These are phyloP conservation scores for Nannospalax galili DNA, from an alignment of 2,113 vertebrate species.

Conservation along the genomic window DNA sequence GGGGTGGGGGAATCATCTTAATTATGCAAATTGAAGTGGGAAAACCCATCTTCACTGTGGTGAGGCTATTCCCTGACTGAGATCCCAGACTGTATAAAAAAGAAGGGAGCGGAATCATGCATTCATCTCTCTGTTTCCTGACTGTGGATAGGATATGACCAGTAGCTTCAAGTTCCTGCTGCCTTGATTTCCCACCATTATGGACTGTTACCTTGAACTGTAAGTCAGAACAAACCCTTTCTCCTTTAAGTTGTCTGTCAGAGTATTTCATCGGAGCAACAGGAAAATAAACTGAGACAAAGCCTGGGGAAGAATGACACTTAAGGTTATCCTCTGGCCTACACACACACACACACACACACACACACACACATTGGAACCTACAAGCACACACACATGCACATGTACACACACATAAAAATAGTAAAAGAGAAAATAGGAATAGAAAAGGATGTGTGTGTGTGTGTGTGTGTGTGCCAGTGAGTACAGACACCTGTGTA, in stretches of 20 bases:
- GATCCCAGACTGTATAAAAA: neutral
- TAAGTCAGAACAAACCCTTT: neutral
- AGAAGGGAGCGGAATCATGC: neutral
- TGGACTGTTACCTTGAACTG: neutral
- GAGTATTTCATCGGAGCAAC: neutral
- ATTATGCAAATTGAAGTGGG: neutral
- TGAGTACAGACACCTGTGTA: neutral
- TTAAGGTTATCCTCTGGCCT: neutral
- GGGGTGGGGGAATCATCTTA: neutral
- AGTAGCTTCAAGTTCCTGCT: neutral
- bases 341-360: neutral
- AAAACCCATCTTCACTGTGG: no score
- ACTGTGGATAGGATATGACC: neutral
- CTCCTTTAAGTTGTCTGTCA: neutral
- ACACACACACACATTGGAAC: no score
- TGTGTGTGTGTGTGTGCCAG: accelerated
- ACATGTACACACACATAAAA: no score
- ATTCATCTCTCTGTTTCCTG: neutral
- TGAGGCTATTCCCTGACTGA: neutral
- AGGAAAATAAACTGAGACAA: neutral
- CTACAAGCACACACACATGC: neutral
- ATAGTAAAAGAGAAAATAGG: neutral
- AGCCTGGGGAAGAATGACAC: neutral
- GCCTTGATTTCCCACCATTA: neutral
- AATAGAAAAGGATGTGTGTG: neutral